phyloP scores from a whole-genome alignment of 1,140 invertebrate genomes.

The Lepidurus couesii region DNA sequence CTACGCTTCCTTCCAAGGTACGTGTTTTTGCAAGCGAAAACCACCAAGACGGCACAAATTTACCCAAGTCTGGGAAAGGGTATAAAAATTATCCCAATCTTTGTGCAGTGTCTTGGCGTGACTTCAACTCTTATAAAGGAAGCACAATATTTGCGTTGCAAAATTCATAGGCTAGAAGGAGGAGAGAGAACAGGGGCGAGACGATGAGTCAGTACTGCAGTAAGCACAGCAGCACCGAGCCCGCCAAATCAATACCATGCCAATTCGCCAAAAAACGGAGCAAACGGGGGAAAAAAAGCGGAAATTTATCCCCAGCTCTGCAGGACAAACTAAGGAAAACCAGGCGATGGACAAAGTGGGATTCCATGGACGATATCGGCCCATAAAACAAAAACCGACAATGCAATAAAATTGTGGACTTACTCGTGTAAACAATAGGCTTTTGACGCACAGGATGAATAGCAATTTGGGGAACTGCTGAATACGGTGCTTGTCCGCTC shows the following conservation, averaged over 20 bases:
- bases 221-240: conserved; percentile 10
- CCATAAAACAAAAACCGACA: background rate
- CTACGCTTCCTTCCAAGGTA: background rate
- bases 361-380: background rate
- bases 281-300: background rate
- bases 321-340: background rate
- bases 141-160: background rate
- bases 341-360: background rate
- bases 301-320: background rate
- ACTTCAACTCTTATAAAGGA: background rate
- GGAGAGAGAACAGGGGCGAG: background rate
- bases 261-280: background rate
- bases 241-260: conserved; percentile 12
- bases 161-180: background rate
- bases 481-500: conserved; percentile 17
- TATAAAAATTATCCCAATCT: background rate
- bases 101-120: background rate
- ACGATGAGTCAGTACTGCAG: conserved; percentile 18
- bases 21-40: background rate
- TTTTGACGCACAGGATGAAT: conserved; percentile 9
- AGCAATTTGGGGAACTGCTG: conserved; percentile 13
- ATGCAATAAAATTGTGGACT: background rate
- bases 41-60: background rate
- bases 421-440: conserved; percentile 19
- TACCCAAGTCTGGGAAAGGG: background rate